phyloP scores from a whole-genome alignment of 2,113 vertebrate genomes.

The Ammodytes marinus region DNA sequence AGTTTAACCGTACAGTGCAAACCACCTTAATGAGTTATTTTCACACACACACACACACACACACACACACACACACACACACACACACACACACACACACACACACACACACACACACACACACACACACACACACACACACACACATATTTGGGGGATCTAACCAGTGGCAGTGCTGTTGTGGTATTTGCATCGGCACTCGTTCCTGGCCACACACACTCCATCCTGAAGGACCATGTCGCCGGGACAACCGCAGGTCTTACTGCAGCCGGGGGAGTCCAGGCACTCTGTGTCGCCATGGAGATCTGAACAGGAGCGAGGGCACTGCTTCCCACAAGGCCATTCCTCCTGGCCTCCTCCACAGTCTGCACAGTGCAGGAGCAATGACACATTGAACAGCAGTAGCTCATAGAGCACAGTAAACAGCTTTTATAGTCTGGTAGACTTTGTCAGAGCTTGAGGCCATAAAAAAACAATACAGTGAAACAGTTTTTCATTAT shows the following conservation, averaged over 20 bases:
- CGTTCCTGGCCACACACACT: constrained; percentile 79
- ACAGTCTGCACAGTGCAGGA: constrained; percentile 83
- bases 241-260: constrained; percentile 86
- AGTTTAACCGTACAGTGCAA: not conserved
- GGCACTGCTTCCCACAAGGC: constrained; percentile 87
- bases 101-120: too few species aligned
- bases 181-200: constrained; percentile 88
- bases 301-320: constrained; percentile 90
- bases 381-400: not conserved
- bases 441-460: not conserved
- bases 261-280: constrained; percentile 77
- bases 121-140: too few species aligned
- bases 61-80: too few species aligned
- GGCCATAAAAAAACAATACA: not conserved
- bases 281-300: constrained; percentile 83
- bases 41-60: not conserved
- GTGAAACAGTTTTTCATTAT: too few species aligned
- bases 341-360: constrained; percentile 82
- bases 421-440: not conserved
- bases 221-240: constrained; percentile 87
- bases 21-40: not conserved
- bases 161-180: constrained; percentile 79
- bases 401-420: not conserved
- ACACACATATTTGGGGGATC: not conserved
- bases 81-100: too few species aligned